Evolutionary conservation across 2,797 vertebrate genomes (phyloP).

Genomic region (Alcedo atthis): DNA sequence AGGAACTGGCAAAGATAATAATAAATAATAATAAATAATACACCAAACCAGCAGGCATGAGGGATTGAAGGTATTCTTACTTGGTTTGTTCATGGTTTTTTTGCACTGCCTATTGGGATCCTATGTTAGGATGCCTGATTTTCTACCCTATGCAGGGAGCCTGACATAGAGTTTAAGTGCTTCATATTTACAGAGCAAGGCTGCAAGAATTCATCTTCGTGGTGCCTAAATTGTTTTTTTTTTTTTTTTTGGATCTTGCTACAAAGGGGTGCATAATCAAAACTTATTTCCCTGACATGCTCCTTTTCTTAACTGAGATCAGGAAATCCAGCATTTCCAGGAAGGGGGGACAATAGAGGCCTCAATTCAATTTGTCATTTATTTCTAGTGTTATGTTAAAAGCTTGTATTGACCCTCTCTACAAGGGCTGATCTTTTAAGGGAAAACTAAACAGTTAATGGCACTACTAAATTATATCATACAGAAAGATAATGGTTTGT

Average conservation of each 20-base stretch:
- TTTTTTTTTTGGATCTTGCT: not conserved
- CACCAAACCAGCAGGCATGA: not conserved
- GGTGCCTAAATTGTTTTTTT: not conserved
- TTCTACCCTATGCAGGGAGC: not conserved
- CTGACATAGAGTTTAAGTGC: not conserved
- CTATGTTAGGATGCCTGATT: not conserved
- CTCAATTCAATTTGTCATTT: conserved; percentile 20
- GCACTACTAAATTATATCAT: conserved; percentile 14
- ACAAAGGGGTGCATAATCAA: not conserved
- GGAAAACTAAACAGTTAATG: conserved; percentile 20
- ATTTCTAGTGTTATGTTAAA: conserved; percentile 26
- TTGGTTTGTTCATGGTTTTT: not conserved
- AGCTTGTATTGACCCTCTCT: conserved; percentile 31
- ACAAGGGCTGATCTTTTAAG: not conserved
- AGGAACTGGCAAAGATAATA: not conserved
- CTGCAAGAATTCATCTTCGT: not conserved
- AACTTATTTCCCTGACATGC: not conserved
- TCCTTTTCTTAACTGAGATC: conserved; percentile 1
- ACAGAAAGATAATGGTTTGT: conserved; percentile 10
- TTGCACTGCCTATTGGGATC: not conserved
- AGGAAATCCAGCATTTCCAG: conserved; percentile 19
- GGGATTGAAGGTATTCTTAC: not conserved
- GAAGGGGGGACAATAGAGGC: not conserved
- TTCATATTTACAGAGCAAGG: not conserved
- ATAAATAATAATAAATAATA: not conserved